These are phyloP conservation scores for Plodia interpunctella DNA, from an alignment of 1,140 invertebrate species.

Conservation along the genomic window DNA sequence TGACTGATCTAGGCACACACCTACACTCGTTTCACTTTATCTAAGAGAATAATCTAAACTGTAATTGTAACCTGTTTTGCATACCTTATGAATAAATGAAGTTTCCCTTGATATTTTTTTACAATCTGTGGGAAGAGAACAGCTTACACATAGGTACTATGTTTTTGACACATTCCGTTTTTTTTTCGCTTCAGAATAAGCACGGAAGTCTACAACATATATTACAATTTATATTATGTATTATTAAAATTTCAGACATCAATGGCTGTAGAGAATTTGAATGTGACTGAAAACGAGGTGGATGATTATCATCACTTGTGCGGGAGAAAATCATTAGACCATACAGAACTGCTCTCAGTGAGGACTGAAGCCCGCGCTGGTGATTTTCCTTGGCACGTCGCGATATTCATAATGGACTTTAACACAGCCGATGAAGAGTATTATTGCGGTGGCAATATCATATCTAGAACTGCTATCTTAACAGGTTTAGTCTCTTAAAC, in stretches of 20 bases:
- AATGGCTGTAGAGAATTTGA: slow-evolving; percentile 40
- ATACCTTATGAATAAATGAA: no score
- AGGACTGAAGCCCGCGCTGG: slow-evolving; percentile 76
- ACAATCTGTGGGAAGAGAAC: no score
- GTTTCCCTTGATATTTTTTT: no score
- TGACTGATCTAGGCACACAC: no score
- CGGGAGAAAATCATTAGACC: slow-evolving; percentile 51
- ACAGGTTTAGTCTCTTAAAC: slow-evolving; percentile 45
- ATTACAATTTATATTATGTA: no score
- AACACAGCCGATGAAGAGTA: slow-evolving; percentile 38
- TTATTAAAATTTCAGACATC: slow-evolving; percentile 26
- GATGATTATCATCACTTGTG: slow-evolving; percentile 43
- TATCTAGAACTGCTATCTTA: slow-evolving; percentile 59
- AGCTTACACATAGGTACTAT: no score
- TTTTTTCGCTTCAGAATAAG: no score
- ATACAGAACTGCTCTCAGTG: slow-evolving; percentile 54
- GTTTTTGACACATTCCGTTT: no score
- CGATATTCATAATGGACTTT: slow-evolving; percentile 86
- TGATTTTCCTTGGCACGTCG: slow-evolving; percentile 94
- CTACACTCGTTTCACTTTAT: no score
- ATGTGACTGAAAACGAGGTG: slow-evolving; percentile 28
- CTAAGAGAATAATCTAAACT: no score
- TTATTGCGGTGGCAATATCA: slow-evolving; percentile 67
- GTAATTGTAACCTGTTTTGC: no score
- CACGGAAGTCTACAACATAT: no score